These are phyloP conservation scores for Halesus radiatus DNA, from an alignment of 1,140 invertebrate species.

Conservation along the genomic window DNA sequence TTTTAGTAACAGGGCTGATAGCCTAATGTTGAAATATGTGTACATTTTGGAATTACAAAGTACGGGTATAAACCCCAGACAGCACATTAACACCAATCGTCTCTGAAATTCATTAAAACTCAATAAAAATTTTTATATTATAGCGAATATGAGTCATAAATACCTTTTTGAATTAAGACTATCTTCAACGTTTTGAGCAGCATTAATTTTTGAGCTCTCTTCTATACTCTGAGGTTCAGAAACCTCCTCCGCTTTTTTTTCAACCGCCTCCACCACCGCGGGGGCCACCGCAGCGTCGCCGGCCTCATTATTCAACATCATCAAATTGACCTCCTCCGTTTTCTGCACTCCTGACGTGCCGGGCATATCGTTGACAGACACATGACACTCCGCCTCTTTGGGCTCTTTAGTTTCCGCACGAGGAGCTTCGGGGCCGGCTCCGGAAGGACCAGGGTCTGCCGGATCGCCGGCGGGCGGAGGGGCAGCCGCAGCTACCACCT, in stretches of 20 bases:
- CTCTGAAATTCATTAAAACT: too few relatives aligned
- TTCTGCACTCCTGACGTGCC: conserved; percentile 33
- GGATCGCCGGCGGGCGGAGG: background rate
- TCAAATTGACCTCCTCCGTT: background rate
- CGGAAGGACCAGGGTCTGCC: background rate
- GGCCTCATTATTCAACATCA: background rate
- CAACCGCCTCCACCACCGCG: background rate
- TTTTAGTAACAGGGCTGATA: too few relatives aligned
- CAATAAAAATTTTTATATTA: too few relatives aligned
- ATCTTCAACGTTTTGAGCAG: conserved; percentile 11
- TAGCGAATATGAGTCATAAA: background rate
- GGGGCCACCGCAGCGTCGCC: background rate
- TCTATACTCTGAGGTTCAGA: background rate
- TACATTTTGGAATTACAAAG: too few relatives aligned
- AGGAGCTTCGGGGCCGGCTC: background rate
- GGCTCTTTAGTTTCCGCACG: too few relatives aligned
- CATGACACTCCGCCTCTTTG: conserved; percentile 46
- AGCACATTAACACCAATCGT: too few relatives aligned
- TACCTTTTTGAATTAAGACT: conserved; percentile 35
- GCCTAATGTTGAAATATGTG: too few relatives aligned
- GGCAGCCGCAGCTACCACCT: conserved; percentile 27
- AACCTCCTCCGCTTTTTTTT: background rate
- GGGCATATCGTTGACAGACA: conserved; percentile 52
- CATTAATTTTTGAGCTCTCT: background rate
- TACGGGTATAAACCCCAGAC: too few relatives aligned